Conservation (phyloP, 2,888 invertebrate genomes). For the Caenorhabditis sp. region DNA sequence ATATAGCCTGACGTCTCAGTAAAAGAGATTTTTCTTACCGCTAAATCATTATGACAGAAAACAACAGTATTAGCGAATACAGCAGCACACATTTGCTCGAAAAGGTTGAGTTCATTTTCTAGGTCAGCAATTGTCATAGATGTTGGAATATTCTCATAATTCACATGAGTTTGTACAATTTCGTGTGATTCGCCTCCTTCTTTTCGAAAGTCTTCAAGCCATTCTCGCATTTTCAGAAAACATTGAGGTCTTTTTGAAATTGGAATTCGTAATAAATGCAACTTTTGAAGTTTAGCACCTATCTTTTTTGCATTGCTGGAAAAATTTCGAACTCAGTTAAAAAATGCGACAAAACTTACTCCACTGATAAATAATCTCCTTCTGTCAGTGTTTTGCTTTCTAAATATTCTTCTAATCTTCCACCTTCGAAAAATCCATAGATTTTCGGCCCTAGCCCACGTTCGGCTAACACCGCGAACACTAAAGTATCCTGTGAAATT, state of each 20-base stretch:
- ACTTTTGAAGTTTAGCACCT: slow-evolving; percentile 9
- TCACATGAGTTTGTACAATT: slow-evolving; percentile 11
- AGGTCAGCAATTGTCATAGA: slow-evolving; percentile 11
- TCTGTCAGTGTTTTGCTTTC: slow-evolving; percentile 72
- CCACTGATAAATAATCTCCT: slow-evolving; percentile 6
- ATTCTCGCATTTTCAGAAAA: slow-evolving; percentile 11
- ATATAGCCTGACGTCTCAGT: not conserved
- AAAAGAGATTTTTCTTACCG: not conserved
- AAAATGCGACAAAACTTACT: slow-evolving; percentile 8
- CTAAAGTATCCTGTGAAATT: slow-evolving; percentile 89
- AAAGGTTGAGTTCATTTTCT: slow-evolving; percentile 14
- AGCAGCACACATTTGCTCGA: not conserved
- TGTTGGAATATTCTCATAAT: slow-evolving; percentile 5
- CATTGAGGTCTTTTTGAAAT: slow-evolving; percentile 15
- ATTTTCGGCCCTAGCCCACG: slow-evolving; percentile 88
- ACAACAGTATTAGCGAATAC: not conserved
- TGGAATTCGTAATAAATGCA: slow-evolving; percentile 19
- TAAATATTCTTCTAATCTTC: slow-evolving; percentile 92
- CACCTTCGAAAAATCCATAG: slow-evolving; percentile 92
- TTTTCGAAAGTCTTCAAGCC: slow-evolving; percentile 9
- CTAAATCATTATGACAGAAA: slow-evolving; percentile 1
- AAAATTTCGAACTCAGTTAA: not conserved
- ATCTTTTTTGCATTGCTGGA: not conserved
- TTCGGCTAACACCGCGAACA: slow-evolving; percentile 91
- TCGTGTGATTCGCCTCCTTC: slow-evolving; percentile 12